A percentile compares a stretch with the other conserved stretches of the same genome.
These are phyloP conservation scores for Eremobia ochroleuca DNA, from an alignment of 2,888 invertebrate genomes.

Conservation along the genomic window DNA sequence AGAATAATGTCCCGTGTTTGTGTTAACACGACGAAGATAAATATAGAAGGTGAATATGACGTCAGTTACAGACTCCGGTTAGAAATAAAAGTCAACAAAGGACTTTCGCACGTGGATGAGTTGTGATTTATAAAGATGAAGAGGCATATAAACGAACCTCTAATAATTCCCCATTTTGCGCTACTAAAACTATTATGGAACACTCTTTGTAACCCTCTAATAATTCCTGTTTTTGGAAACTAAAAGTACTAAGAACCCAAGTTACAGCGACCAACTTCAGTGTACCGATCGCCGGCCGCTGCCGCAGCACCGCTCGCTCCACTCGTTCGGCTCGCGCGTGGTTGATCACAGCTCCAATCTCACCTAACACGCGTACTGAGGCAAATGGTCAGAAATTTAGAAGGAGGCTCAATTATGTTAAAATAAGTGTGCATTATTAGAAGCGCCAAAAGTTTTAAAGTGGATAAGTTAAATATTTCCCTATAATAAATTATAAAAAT, in stretches of 20 bases:
- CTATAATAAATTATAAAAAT: too few relatives aligned
- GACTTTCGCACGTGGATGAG: background rate
- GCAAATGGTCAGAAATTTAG: too few relatives aligned
- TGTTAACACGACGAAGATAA: background rate
- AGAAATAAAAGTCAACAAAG: background rate
- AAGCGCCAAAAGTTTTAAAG: too few relatives aligned
- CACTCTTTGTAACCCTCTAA: background rate
- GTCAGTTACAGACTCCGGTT: background rate
- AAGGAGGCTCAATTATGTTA: too few relatives aligned
- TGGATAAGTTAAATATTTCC: too few relatives aligned
- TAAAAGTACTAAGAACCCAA: background rate
- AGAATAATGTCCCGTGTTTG: slow-evolving; percentile 47
- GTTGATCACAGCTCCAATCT: too few relatives aligned
- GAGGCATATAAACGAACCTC: background rate
- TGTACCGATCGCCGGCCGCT: background rate
- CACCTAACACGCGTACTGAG: too few relatives aligned
- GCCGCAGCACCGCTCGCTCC: background rate
- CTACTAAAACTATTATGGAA: background rate
- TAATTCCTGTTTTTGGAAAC: background rate
- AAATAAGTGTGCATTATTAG: too few relatives aligned
- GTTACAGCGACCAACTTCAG: background rate
- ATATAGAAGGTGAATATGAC: slow-evolving; percentile 6
- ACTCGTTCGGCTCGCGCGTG: background rate
- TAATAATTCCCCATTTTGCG: background rate
- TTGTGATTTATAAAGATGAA: background rate